Base-by-base conservation (phyloP, 1,140 invertebrate species). In the Myzus persicae region DNA sequence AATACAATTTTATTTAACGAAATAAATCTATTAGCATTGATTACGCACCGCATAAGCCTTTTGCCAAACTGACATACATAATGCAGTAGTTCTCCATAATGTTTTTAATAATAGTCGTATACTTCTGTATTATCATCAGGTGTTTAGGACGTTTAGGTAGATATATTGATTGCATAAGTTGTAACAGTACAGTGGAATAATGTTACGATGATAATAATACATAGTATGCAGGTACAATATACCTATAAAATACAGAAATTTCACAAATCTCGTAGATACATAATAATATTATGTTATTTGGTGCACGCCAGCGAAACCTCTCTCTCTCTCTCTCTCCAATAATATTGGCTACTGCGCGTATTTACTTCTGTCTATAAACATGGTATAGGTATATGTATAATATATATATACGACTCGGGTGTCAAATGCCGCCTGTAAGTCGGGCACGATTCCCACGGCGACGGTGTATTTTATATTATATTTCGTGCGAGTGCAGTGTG, bases 391-490 rank as follows among this genome's bases (percentile, higher is more conserved):
- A 31, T 59, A 26, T 59, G 2, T 38, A 22, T 81, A 9, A 36
- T n/a, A 38, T 22, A 20, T 8, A 48, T 48, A 38, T 59, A 82
- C 40, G 9, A 26, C 82, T 20, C 44, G 14, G 18, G 85, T 48
- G 85, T 44, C 7, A 88, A 88, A 88, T 46, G 85, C 44, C 85
- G 44, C n/a, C 85, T 14, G 44, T 36, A 22, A 88, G 85, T 88
- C 44, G 85, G 31, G 7, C 42, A 88, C 85, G 18, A 36, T 44
- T 87, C 40, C 26, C 54, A 59, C 54, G 54, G 26, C 31, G 2
- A 59, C 54, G 26, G 54, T 31, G 26, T 31, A 14, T 11, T 59
- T 42, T 26, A 40, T 82, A 22, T 82, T 40, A 44, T 81, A 82
- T 40, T 22, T 38, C 20, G 81, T 82, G 81, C 24, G 54, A 59